Percentiles rank a stretch among this genome's conserved stretches.
These are phyloP conservation scores for Apoda limacodes DNA, from an alignment of 2,888 invertebrate genomes.

Conservation along the genomic window DNA sequence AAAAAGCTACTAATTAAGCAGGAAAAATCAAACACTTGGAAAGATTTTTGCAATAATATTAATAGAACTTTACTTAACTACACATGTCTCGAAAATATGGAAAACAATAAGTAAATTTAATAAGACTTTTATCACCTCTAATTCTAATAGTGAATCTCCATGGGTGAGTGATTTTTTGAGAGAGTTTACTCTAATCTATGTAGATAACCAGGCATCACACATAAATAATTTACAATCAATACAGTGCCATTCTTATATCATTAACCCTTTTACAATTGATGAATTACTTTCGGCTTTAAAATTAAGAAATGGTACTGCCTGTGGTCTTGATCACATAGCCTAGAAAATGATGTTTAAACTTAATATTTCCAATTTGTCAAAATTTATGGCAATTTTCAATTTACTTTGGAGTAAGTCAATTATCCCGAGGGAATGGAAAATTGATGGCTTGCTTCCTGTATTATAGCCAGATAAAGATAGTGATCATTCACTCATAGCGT, in stretches of 20 bases:
- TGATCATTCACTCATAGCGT: constrained; percentile 6
- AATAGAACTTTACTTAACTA: too few species aligned
- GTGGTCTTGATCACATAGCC: constrained; percentile 6
- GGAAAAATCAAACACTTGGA: too few species aligned
- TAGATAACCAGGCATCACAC: too few species aligned
- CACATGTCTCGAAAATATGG: too few species aligned
- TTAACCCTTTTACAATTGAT: constrained; percentile 3
- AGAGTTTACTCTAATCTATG: too few species aligned
- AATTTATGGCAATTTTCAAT: constrained; percentile 6
- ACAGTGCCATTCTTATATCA: too few species aligned
- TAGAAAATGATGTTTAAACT: constrained; percentile 6
- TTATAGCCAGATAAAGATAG: constrained; percentile 7
- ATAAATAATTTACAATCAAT: too few species aligned
- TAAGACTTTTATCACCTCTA: neutral
- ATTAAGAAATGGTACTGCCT: constrained; percentile 3
- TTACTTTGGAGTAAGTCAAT: constrained; percentile 3
- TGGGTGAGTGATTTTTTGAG: neutral
- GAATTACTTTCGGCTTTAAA: constrained; percentile 4
- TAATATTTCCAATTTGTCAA: neutral
- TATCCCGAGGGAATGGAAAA: constrained; percentile 8
- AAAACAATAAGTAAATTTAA: constrained; percentile 2
- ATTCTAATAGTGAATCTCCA: neutral
- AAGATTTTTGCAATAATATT: too few species aligned
- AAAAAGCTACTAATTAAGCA: too few species aligned
- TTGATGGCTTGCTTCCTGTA: constrained; percentile 11